Percentiles rank a stretch among this genome's conserved stretches.
Conservation (phyloP, 1,140 invertebrate species). For the Brachionus koreanus region DNA sequence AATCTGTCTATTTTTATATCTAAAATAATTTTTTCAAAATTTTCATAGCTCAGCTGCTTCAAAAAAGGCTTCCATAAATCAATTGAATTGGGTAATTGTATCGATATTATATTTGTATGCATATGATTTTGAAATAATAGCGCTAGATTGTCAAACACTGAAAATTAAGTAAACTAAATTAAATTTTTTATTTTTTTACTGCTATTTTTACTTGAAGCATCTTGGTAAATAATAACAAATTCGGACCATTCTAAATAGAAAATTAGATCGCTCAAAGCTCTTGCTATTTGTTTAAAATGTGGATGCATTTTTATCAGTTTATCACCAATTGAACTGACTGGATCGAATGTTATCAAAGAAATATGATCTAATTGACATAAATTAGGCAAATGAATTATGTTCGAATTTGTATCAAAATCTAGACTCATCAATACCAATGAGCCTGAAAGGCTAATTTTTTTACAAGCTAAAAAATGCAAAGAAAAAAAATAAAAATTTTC, state of each 20-base stretch:
- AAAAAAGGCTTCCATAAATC: conserved; percentile 18
- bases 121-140: not conserved
- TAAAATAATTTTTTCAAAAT: not conserved
- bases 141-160: not conserved
- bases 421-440: not conserved
- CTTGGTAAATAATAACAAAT: not conserved
- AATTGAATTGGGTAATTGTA: not conserved
- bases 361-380: not conserved
- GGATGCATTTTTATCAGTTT: not conserved
- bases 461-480: not conserved
- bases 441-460: not conserved
- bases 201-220: not conserved
- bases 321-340: not conserved
- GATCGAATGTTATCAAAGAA: not conserved
- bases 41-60: not conserved
- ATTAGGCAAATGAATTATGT: not conserved
- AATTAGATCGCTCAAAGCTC: not conserved
- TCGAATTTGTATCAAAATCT: not conserved
- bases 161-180: not conserved
- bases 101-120: not conserved
- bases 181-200: not conserved
- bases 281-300: not conserved
- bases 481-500: not conserved
- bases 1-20: not conserved
- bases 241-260: not conserved